phyloP scores from a whole-genome alignment of 37 sponge, comb jelly and placozoan species.

The Chondrilla cf. caribensis region DNA sequence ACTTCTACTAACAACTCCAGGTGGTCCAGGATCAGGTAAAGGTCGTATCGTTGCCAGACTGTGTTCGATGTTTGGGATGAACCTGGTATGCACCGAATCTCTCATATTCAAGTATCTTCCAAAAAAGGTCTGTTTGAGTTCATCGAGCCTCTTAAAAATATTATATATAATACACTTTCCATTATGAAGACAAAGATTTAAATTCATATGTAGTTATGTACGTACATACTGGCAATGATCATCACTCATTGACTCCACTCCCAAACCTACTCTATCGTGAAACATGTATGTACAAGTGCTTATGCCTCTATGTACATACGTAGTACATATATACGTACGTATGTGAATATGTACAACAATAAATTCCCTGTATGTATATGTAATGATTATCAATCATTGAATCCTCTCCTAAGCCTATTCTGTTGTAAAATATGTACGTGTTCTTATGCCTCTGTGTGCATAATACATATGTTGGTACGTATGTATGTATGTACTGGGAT shows the following conservation, averaged over 20 bases:
- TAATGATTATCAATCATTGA: no score
- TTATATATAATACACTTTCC: no score
- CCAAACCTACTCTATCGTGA: not conserved
- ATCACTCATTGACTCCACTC: not conserved
- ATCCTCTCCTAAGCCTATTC: no score
- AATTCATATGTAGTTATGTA: not conserved
- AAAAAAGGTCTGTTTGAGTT: conserved; percentile 42
- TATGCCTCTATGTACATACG: not conserved
- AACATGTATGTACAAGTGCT: no score
- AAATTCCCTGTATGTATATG: no score
- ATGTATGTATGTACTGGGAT: no score
- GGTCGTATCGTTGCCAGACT: conserved; percentile 61
- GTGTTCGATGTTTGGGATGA: conserved; percentile 65
- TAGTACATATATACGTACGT: no score
- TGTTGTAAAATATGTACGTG: not conserved
- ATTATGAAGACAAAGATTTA: no score
- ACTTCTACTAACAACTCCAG: conserved; percentile 21
- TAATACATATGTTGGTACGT: no score
- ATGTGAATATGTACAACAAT: no score
- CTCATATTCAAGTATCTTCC: conserved; percentile 61
- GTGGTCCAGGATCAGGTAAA: conserved; percentile 78
- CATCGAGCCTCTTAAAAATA: no score
- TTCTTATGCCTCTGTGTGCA: not conserved
- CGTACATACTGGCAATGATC: not conserved
- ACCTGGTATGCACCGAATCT: conserved; percentile 50